Evolutionary conservation across 1,140 invertebrate genomes (phyloP), one percentile per base, ranked within the genome.

Genomic region (Theocolax elegans): DNA sequence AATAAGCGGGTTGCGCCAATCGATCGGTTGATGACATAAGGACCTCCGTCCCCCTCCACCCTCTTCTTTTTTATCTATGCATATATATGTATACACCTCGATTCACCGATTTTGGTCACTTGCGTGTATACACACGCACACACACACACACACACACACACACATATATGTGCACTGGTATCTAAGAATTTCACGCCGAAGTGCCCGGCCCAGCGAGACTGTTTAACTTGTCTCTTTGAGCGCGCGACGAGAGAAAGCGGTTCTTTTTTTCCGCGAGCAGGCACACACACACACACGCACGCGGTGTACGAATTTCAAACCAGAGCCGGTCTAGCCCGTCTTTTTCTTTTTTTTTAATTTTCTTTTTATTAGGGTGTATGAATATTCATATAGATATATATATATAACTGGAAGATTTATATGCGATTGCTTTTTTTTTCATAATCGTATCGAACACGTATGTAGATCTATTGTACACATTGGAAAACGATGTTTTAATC

Each of bases 11-110:
- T 64, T 64, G 21, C 51, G 48, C 25, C 35, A 54, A 54, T 54
- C 35, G 48, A 53, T 64, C 31, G 21, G 27, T n/a, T 31, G 23
- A 66, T 66, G 63, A 54, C 49, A 66, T 66, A 66, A 66, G 38
- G 10, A n/a, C 6, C 6, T n/a, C 27, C 27, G 8, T 17, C 51
- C n/a, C 58, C 7, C 15, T 29, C 25, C 15, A 35, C 15, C 15
- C 12, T 19, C n/a, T 0, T 38, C 3, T 40, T 12, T 58, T 12
- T 58, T 9, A 6, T n/a, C n/a, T n/a, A n/a, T n/a, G n/a, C n/a
- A n/a, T n/a, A n/a, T n/a, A n/a, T n/a, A n/a, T n/a, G n/a, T n/a
- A n/a, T n/a, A n/a, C n/a, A n/a, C n/a, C 9, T 31, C 44, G 6
- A 23, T 38, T 49, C 29, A 25, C 44, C 31, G 48, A 64, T 40